Evolutionary conservation across 2,888 invertebrate genomes (phyloP).

Genomic region (Chrysomela aeneicollis): DNA sequence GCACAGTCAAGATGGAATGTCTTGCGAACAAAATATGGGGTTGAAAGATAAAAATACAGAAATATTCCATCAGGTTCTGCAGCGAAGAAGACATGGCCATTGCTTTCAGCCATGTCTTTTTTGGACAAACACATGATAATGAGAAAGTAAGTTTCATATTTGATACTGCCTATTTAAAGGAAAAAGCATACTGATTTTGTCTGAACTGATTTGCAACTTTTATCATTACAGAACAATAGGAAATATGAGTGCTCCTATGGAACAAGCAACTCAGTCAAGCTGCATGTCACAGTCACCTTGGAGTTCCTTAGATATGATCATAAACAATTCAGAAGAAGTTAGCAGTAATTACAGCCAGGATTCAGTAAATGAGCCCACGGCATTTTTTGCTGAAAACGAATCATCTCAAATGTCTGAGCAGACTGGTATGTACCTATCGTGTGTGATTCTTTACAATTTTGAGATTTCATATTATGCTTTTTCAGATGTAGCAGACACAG

Average conservation of each 20-base stretch:
- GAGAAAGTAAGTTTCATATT: not conserved
- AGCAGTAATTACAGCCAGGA: no score
- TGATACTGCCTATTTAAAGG: not conserved
- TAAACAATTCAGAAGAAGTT: not conserved
- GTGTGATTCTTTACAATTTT: not conserved
- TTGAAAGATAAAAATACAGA: no score
- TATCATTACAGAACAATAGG: constrained; percentile 10
- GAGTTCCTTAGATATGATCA: not conserved
- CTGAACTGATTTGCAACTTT: no score
- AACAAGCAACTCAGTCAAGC: not conserved
- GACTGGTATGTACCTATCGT: not conserved
- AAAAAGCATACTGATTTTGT: no score
- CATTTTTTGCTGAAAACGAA: not conserved
- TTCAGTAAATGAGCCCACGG: not conserved
- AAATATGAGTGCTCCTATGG: not conserved
- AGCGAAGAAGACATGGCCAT: constrained; percentile 3
- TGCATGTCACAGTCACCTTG: not conserved
- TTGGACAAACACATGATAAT: constrained; percentile 2
- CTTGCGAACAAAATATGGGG: constrained; percentile 1
- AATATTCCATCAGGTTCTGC: not conserved
- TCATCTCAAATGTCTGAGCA: not conserved
- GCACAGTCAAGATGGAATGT: not conserved
- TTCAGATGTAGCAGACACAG: constrained; percentile 6
- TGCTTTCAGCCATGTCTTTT: not conserved
- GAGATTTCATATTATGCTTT: not conserved